These are phyloP conservation scores for Aramus guarauna DNA, from an alignment of 2,113 vertebrate genomes.

Conservation along the genomic window DNA sequence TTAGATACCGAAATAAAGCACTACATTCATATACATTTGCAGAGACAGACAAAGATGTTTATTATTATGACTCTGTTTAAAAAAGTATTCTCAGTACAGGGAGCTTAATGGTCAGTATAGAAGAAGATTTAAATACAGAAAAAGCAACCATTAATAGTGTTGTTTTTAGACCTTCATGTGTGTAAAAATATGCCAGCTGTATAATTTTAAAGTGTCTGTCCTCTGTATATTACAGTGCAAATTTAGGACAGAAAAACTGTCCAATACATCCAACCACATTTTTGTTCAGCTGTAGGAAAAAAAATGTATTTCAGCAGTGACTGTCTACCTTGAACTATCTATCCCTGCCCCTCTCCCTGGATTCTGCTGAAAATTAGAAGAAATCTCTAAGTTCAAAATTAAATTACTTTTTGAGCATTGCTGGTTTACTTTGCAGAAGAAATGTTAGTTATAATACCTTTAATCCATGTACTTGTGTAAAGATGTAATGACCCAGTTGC, in stretches of 20 bases:
- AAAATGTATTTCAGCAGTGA: neutral
- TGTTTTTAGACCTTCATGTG: neutral
- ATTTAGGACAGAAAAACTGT: neutral
- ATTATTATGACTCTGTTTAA: neutral
- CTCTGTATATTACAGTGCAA: neutral
- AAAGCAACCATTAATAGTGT: neutral
- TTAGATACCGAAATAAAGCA: constrained; percentile 8
- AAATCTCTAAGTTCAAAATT: neutral
- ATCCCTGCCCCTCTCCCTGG: neutral
- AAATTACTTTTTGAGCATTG: neutral
- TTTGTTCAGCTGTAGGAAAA: neutral
- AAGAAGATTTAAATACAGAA: neutral
- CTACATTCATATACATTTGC: neutral
- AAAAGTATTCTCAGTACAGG: neutral
- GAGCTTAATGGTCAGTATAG: neutral
- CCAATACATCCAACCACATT: neutral
- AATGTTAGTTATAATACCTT: neutral
- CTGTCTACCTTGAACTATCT: neutral
- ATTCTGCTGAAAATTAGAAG: neutral
- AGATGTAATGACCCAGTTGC: neutral
- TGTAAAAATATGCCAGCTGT: neutral
- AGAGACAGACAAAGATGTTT: neutral
- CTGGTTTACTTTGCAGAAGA: neutral
- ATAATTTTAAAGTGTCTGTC: neutral
- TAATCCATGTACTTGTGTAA: neutral